A percentile compares a stretch with the other conserved stretches of the same genome.
Evolutionary conservation across 2,888 invertebrate genomes (phyloP).

Genomic region (Lasioglossum pauxillum): DNA sequence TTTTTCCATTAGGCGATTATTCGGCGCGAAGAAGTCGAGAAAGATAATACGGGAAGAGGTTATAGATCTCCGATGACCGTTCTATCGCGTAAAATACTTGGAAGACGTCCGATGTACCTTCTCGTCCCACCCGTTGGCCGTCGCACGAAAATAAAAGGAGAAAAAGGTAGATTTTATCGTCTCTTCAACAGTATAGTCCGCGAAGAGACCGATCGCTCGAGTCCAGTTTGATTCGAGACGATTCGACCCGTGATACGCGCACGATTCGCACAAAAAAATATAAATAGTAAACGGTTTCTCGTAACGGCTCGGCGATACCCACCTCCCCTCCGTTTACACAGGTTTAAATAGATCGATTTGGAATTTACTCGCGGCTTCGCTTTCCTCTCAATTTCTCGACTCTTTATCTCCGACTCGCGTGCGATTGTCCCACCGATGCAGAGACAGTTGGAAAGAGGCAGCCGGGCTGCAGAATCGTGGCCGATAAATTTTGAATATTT

Average conservation of each 20-base stretch:
- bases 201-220: conserved; percentile 7
- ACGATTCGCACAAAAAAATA: conserved; percentile 39
- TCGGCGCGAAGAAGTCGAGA: too few species aligned
- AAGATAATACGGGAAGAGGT: neutral
- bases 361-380: conserved; percentile 30
- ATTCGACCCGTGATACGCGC: conserved; percentile 5
- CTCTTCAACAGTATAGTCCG: neutral
- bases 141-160: conserved; percentile 14
- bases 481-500: conserved; percentile 11
- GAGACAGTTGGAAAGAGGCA: neutral
- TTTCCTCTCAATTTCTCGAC: conserved; percentile 13
- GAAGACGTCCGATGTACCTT: neutral
- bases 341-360: conserved; percentile 32
- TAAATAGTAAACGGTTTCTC: conserved; percentile 50
- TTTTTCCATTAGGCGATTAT: neutral
- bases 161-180: neutral
- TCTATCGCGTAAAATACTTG: neutral
- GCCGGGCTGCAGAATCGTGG: neutral
- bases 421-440: conserved; percentile 4
- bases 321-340: conserved; percentile 57
- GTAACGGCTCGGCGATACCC: conserved; percentile 59
- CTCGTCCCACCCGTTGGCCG: neutral
- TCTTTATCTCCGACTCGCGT: neutral
- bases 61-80: neutral
- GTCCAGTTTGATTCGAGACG: neutral